Base-by-base conservation (phyloP, 2,113 vertebrate species). In the Pungitius pungitius region DNA sequence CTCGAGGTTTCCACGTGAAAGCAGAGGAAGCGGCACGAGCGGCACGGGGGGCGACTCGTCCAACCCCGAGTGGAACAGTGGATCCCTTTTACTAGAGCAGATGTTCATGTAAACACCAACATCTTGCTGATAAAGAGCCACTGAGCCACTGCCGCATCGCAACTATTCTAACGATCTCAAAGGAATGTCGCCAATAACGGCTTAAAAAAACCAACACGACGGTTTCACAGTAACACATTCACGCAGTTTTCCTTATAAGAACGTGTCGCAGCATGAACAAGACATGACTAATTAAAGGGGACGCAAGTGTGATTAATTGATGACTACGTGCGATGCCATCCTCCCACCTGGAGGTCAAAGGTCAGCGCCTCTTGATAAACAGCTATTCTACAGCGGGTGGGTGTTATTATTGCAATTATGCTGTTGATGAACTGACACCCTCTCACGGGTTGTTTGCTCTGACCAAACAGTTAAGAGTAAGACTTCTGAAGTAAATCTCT, bases 91-190 rank as follows among this genome's bases (percentile, higher is more conserved):
- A 63, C 35, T 18, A 27, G n/a, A 37, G 6, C 35, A 39, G 17
- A 55, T 39, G n/a, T 65, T 69, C 12, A 59, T 22, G n/a, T 63
- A 51, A 63, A 51, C 9, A 33, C 35, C n/a, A 72, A 15, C 43
- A 47, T 73, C 52, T n/a, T 45, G 9, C 35, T n/a, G 17, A 40
- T 52, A 6, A 73, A 37, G 18, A 18, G 35, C 17, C n/a, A 18
- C 26, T 6, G 26, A 42, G 40, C 9, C 11, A 4, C 27, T 26
- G 49, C 10, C 26, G 5, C 35, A 33, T 17, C 37, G 12, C 18
- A 20, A n/a, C n/a, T 24, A 22, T n/a, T n/a, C n/a, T n/a, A n/a
- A n/a, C n/a, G n/a, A n/a, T n/a, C 3, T 30, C 30, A 30, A 30
- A 30, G 1, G 30, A 30, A 30, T 30, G 30, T 30, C 6, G 30